Evolutionary conservation across 2,888 invertebrate species (phyloP).

Genomic region (Dicycla oo): DNA sequence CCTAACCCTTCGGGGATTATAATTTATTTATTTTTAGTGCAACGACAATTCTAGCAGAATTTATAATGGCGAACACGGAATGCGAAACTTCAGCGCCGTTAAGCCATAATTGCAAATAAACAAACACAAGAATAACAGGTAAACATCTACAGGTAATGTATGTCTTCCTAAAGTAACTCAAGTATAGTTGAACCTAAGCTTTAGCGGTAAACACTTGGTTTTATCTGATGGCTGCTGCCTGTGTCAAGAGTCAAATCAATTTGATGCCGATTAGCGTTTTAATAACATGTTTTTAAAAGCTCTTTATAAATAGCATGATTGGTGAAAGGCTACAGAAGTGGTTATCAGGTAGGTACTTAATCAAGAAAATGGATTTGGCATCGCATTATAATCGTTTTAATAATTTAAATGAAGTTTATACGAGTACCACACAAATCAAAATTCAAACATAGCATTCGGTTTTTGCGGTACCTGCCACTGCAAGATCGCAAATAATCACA

Average conservation of each 20-base stretch:
- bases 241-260: constrained; percentile 35
- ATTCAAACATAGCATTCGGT: too few relatives aligned
- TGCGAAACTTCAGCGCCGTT: neutral
- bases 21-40: too few relatives aligned
- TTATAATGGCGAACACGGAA: neutral
- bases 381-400: too few relatives aligned
- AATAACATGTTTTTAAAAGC: neutral
- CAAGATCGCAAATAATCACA: too few relatives aligned
- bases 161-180: constrained; percentile 4
- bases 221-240: constrained; percentile 43
- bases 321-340: neutral
- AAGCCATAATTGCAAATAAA: constrained; percentile 1
- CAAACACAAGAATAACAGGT: constrained; percentile 18
- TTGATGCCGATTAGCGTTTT: constrained; percentile 21
- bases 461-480: too few relatives aligned
- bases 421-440: too few relatives aligned
- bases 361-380: neutral
- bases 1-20: too few relatives aligned
- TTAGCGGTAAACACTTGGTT: constrained; percentile 26
- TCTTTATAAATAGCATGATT: neutral
- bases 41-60: too few relatives aligned
- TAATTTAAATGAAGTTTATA: too few relatives aligned
- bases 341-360: neutral
- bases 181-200: constrained; percentile 23
- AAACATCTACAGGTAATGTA: constrained; percentile 6